Evolutionary conservation across 2,797 vertebrate species (phyloP).

Genomic region (Dryobates pubescens): DNA sequence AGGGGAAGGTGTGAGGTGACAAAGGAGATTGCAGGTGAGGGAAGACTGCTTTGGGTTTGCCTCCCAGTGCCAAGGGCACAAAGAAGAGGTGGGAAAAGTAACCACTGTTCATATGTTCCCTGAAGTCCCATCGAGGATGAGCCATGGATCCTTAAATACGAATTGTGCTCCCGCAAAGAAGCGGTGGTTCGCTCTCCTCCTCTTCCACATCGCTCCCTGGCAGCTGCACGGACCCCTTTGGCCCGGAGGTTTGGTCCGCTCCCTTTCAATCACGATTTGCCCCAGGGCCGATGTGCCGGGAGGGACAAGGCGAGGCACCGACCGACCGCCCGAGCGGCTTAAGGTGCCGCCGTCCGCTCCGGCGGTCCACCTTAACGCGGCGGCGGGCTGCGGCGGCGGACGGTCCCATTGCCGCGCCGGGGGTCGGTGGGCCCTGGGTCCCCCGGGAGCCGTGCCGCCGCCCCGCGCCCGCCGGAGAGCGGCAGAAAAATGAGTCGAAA

Average conservation of each 20-base stretch:
- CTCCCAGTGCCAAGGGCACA: not conserved
- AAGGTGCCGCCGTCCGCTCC: slow-evolving; percentile 24
- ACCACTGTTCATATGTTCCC: rapidly evolving
- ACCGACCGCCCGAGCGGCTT: not conserved
- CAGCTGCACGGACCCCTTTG: not conserved
- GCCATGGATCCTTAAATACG: too few relatives aligned
- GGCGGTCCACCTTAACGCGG: slow-evolving; percentile 44
- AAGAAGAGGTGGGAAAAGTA: not conserved
- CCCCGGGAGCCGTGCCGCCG: not conserved
- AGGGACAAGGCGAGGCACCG: not conserved
- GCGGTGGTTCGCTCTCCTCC: not conserved
- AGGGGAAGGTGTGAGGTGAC: not conserved
- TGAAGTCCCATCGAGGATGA: rapidly evolving
- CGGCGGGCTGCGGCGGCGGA: slow-evolving; percentile 14
- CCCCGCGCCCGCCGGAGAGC: not conserved
- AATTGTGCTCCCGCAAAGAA: not conserved
- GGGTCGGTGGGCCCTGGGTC: not conserved
- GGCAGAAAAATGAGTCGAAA: not conserved
- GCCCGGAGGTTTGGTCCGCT: not conserved
- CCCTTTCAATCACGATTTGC: not conserved
- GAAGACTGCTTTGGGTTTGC: not conserved
- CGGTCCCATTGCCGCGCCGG: slow-evolving; percentile 38
- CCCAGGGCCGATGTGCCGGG: not conserved
- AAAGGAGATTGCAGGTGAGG: not conserved
- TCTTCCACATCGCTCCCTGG: not conserved